A percentile compares a stretch with the other conserved stretches of the same genome.
These are phyloP conservation scores for Festucalex cinctus DNA, from an alignment of 2,113 vertebrate genomes.

Conservation along the genomic window DNA sequence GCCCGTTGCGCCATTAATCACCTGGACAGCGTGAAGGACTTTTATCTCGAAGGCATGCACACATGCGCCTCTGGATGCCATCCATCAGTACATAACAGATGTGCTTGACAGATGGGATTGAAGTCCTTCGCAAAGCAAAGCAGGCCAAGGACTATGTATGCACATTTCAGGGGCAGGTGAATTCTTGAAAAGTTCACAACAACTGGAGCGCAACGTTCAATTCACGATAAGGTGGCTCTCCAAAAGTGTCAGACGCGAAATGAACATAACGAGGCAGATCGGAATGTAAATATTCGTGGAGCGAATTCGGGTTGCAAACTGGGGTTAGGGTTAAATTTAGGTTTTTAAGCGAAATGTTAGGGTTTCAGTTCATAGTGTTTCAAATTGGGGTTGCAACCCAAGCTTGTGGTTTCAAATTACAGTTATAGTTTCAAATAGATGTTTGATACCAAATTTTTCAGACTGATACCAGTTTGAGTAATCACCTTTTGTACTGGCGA, in stretches of 20 bases:
- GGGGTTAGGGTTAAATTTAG: neutral
- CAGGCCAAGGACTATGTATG: neutral
- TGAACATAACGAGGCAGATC: neutral
- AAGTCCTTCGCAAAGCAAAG: constrained; percentile 10
- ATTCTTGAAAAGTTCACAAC: neutral
- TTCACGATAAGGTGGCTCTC: neutral
- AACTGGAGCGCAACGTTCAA: neutral
- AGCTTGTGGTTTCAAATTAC: too few species aligned
- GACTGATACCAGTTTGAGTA: too few species aligned
- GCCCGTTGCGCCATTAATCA: constrained; percentile 40
- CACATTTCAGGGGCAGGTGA: neutral
- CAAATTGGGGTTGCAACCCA: too few species aligned
- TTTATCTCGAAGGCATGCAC: constrained; percentile 23
- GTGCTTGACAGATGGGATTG: constrained; percentile 34
- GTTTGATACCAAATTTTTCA: too few species aligned
- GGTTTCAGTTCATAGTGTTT: neutral
- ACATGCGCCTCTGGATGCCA: constrained; percentile 13
- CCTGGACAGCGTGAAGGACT: constrained; percentile 40
- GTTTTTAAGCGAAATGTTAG: neutral
- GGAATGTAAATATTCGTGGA: neutral
- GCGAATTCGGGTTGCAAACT: neutral
- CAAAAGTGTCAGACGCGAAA: neutral
- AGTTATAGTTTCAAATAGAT: too few species aligned
- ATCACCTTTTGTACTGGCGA: too few species aligned
- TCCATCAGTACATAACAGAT: constrained; percentile 20